phyloP scores from a whole-genome alignment of 2,797 vertebrate genomes.

The Chloroceryle amazona region DNA sequence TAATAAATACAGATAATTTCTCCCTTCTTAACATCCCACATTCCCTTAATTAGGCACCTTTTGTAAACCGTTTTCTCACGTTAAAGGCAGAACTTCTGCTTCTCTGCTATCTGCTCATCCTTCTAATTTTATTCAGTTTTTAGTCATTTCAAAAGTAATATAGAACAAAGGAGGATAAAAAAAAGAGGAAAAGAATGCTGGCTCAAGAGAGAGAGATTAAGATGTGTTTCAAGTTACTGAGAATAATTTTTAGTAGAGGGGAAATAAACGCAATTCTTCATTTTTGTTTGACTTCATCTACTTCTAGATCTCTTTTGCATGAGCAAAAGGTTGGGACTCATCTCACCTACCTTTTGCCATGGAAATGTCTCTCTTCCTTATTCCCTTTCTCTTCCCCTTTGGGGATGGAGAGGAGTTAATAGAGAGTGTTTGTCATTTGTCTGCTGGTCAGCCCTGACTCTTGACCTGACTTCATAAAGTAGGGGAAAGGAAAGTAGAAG shows the following conservation, averaged over 20 bases:
- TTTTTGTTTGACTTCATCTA: neutral
- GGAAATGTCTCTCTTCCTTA: neutral
- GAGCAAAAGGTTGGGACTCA: neutral
- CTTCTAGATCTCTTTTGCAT: neutral
- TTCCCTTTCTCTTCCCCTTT: neutral
- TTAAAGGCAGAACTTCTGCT: neutral
- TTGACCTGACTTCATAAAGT: accelerated
- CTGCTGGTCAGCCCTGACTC: neutral
- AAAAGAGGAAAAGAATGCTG: neutral
- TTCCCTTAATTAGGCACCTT: neutral
- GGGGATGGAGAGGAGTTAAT: neutral
- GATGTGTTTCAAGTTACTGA: neutral
- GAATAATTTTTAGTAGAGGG: neutral
- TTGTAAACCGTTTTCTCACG: neutral
- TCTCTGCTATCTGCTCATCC: neutral
- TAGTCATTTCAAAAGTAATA: neutral
- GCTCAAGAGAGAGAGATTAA: neutral
- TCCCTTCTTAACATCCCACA: neutral
- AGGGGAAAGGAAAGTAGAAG: neutral
- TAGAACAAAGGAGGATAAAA: neutral
- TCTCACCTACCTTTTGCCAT: neutral
- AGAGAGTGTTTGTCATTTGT: neutral
- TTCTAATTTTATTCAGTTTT: neutral
- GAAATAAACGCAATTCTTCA: neutral
- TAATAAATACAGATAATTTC: neutral